phyloP scores from a whole-genome alignment of 2,888 invertebrate genomes.

The Epirrita christyi region DNA sequence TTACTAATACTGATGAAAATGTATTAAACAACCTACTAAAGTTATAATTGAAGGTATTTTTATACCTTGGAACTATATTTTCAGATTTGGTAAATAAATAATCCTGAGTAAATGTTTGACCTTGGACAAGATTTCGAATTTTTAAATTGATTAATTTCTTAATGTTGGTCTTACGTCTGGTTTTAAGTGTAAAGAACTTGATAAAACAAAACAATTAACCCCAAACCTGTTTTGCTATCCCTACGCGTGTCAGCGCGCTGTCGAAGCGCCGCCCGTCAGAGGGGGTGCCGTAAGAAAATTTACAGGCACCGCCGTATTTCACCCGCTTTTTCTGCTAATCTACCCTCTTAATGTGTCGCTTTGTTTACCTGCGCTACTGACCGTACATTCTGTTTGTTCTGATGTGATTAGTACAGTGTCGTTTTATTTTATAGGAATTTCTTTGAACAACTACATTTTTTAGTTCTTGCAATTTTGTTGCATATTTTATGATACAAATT shows the following conservation, averaged over 20 bases:
- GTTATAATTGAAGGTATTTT: too few species aligned
- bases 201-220: conserved; percentile 6
- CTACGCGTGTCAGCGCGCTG: conserved; percentile 74
- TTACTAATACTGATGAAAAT: too few species aligned
- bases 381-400: conserved; percentile 64
- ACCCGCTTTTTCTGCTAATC: conserved; percentile 80
- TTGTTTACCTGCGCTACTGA: conserved; percentile 83
- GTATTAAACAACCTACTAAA: too few species aligned
- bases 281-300: conserved; percentile 82
- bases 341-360: conserved; percentile 82
- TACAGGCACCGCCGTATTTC: conserved; percentile 82
- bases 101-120: too few species aligned
- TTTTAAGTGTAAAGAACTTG: neutral
- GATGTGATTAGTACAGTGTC: conserved; percentile 31
- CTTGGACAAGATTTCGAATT: too few species aligned
- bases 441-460: too few species aligned
- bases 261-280: conserved; percentile 75
- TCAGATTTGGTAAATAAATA: too few species aligned
- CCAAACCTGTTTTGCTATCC: conserved; percentile 49
- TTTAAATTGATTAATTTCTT: too few species aligned
- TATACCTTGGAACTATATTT: too few species aligned
- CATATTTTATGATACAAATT: too few species aligned
- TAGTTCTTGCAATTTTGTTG: too few species aligned
- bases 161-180: too few species aligned
- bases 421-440: neutral